Base-by-base conservation (phyloP, 1,140 invertebrate genomes). In the Agrilus planipennis region DNA sequence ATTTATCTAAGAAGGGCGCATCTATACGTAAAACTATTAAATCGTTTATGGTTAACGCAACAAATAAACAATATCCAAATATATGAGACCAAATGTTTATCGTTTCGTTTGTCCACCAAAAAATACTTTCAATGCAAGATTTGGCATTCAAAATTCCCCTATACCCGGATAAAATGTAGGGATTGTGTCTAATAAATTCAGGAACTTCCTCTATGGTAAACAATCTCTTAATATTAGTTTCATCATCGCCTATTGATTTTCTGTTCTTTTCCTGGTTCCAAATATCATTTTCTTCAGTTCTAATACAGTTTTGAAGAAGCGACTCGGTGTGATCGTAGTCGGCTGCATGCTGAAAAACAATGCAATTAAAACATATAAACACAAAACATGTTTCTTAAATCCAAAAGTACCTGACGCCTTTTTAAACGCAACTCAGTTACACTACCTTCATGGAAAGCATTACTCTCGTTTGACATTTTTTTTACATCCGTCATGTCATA, bases 31-130 rank as follows among this genome's bases (percentile, higher is more conserved):
- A 70, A 44, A 85, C 68, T 46, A 81, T 75, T 27, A 89, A 69
- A 57, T 92, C 89, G 51, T 90, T 84, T 25, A 91, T 69, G 6
- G 89, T 85, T 34, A 94, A 64, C 14, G 77, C 77, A 14, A 88
- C 64, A 50, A 96, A 89, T 7, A 94, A 64, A 55, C 90, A 75
- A 70, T 90, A 94, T 6, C 91, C 91, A 45, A 90, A 77, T 46
- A 96, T 70, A 63, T 97, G 92, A 38, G 86, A 90, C 92, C 92
- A 97, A 57, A 96, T 94, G 54, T 96, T 97, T 48, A 97, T 76
- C 3, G 90, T 95, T 64, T 97, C 92, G 58, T 97, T 97, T 12
- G 85, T 93, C 89, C 90, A 91, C 77, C 89, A 88, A 66, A 94
- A 92, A 57, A 92, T 73, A 59, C 90, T 91, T 73, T 89, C 84